phyloP scores from a whole-genome alignment of 1,140 invertebrate genomes.

The Mercenaria mercenaria region DNA sequence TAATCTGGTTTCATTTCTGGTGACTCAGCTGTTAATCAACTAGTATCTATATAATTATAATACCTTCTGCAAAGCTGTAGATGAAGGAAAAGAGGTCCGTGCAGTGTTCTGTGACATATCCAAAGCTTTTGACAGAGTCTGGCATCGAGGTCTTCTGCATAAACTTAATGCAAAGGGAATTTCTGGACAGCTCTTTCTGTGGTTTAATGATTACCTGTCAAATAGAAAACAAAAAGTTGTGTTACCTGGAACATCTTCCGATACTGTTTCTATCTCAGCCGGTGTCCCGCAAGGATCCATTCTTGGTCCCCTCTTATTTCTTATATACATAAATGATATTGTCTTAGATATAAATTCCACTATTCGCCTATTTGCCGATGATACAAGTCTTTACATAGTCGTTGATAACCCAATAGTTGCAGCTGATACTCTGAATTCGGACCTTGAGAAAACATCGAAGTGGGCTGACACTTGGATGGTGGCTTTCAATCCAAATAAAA shows the following conservation, averaged over 20 bases:
- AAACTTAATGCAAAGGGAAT: neutral
- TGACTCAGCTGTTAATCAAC: neutral
- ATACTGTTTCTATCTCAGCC: neutral
- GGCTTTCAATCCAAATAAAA: too few species aligned
- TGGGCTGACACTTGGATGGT: too few species aligned
- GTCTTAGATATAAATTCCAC: neutral
- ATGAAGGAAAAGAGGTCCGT: neutral
- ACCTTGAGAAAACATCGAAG: neutral
- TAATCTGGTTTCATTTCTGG: neutral
- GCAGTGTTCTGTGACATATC: neutral
- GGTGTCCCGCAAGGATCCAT: neutral
- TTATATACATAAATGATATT: slow-evolving; percentile 3
- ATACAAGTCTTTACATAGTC: slow-evolving; percentile 1
- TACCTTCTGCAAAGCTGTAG: too few species aligned
- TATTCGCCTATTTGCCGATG: slow-evolving; percentile 3
- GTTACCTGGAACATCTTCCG: neutral
- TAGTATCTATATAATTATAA: neutral
- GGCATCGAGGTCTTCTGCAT: neutral
- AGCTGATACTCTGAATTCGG: neutral
- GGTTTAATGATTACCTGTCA: neutral
- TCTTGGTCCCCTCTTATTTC: neutral
- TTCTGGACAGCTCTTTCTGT: neutral
- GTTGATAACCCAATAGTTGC: neutral
- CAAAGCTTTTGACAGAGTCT: slow-evolving; percentile 9
- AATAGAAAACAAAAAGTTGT: neutral